Evolutionary conservation across 1,140 invertebrate species (phyloP).

Genomic region (Pseudomyrmex gracilis): DNA sequence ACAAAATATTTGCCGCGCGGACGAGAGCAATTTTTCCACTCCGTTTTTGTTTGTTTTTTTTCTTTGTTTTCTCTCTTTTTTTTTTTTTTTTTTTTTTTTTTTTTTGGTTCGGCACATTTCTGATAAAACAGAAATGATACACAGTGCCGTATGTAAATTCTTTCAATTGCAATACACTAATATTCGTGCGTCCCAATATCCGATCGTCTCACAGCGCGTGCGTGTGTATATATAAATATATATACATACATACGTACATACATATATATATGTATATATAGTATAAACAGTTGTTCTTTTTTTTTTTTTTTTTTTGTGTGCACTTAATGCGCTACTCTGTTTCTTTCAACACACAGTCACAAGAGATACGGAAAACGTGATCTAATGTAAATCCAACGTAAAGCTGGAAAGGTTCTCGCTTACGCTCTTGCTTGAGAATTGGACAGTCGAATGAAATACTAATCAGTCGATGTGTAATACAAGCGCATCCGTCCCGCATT

Average conservation of each 20-base stretch:
- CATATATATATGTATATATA: constrained; percentile 50
- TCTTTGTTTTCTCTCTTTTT: too few species aligned
- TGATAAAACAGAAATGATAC: not conserved
- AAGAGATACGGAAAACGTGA: constrained; percentile 48
- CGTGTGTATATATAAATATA: constrained; percentile 37
- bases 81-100: too few species aligned
- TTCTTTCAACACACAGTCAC: constrained; percentile 35
- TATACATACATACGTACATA: constrained; percentile 53
- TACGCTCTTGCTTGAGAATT: constrained; percentile 51
- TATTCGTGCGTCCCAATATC: constrained; percentile 41
- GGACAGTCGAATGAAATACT: constrained; percentile 69
- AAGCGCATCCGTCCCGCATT: constrained; percentile 52
- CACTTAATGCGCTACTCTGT: constrained; percentile 38
- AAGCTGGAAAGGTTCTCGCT: constrained; percentile 56
- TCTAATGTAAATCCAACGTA: constrained; percentile 31
- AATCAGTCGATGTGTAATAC: constrained; percentile 73
- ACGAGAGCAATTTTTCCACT: not conserved
- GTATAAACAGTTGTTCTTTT: constrained; percentile 65
- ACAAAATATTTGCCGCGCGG: not conserved
- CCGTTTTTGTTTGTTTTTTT: too few species aligned
- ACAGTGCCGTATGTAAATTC: constrained; percentile 10
- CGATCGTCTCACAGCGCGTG: constrained; percentile 1
- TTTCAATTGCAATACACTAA: constrained; percentile 6
- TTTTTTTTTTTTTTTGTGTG: not conserved
- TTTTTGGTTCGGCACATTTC: too few species aligned